A percentile compares a stretch with the other conserved stretches of the same genome.
Evolutionary conservation across 92 coral and sea anemone genomes (phyloP).

Genomic region (Virgularia gustaviana): DNA sequence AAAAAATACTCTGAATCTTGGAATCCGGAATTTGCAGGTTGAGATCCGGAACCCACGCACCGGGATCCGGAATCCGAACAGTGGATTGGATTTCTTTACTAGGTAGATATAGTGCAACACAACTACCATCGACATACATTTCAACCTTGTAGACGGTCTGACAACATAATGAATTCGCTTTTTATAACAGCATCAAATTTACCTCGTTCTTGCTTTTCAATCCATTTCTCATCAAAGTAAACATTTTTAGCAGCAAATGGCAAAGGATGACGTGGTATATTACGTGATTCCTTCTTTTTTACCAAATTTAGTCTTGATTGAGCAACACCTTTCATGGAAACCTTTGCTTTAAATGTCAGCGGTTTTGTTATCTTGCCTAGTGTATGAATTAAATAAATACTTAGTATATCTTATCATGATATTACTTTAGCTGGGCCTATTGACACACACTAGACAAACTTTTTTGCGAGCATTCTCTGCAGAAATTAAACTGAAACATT

Average conservation of each 20-base stretch:
- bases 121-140: no score
- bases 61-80: not conserved
- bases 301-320: slow-evolving; percentile 72
- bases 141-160: not conserved
- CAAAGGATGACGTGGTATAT: slow-evolving; percentile 92
- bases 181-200: not conserved
- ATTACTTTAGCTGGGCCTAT: no score
- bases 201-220: slow-evolving; percentile 95
- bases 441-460: no score
- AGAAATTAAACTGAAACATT: no score
- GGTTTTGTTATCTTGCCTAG: not conserved
- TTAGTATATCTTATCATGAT: no score
- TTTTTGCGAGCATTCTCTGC: no score
- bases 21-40: no score
- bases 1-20: no score
- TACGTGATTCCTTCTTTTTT: slow-evolving; percentile 47
- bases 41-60: no score
- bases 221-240: slow-evolving; percentile 98
- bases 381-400: not conserved
- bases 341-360: slow-evolving; percentile 56
- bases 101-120: not conserved
- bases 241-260: slow-evolving; percentile 97
- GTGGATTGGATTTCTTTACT: not conserved
- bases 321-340: slow-evolving; percentile 85
- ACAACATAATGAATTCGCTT: not conserved